These are phyloP conservation scores for Sprattus sprattus DNA, from an alignment of 2,113 vertebrate species.

Conservation along the genomic window DNA sequence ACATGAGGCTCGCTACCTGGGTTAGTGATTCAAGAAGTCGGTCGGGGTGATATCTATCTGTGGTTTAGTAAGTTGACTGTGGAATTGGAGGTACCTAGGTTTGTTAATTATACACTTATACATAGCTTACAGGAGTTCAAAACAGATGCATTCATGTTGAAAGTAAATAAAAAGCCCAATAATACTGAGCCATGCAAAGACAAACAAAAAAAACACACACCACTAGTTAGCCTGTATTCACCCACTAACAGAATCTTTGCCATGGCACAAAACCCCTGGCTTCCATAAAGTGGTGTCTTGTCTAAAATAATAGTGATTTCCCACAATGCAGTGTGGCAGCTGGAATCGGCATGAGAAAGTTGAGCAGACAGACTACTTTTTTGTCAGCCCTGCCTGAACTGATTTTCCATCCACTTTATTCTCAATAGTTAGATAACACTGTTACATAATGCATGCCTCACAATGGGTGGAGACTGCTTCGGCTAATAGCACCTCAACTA, in stretches of 20 bases:
- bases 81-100: neutral
- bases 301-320: neutral
- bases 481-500: conserved; percentile 37
- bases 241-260: neutral
- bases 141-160: neutral
- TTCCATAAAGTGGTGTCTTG: neutral
- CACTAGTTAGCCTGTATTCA: too few species aligned
- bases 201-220: neutral
- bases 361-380: conserved; percentile 32
- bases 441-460: conserved; percentile 68
- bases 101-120: neutral
- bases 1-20: neutral
- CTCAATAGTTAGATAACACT: conserved; percentile 69
- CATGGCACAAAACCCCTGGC: neutral
- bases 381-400: conserved; percentile 56
- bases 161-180: neutral
- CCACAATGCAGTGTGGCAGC: conserved; percentile 9
- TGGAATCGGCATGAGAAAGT: conserved; percentile 27
- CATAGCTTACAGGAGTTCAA: neutral
- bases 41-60: neutral
- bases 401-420: conserved; percentile 54
- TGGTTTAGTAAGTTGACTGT: neutral
- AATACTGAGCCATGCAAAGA: neutral
- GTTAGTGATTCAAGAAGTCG: neutral
- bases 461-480: conserved; percentile 48